Evolutionary conservation across 2,797 vertebrate genomes (phyloP).

Genomic region (Buphagus erythrorhynchus): DNA sequence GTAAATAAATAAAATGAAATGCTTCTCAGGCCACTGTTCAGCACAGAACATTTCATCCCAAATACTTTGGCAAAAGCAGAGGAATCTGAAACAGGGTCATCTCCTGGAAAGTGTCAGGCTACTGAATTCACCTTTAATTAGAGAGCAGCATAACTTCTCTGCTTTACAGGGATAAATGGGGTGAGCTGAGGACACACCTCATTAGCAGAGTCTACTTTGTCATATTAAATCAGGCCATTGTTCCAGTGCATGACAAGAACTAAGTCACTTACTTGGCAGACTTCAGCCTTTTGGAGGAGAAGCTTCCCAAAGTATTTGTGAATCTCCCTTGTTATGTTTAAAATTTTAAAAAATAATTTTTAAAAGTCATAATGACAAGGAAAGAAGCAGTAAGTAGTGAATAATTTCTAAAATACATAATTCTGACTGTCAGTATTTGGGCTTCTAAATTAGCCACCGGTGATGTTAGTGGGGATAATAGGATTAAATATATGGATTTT

Average conservation of each 20-base stretch:
- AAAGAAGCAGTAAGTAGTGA: not conserved
- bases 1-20: slow-evolving; percentile 14
- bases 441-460: not conserved
- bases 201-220: not conserved
- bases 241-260: not conserved
- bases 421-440: not conserved
- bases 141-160: not conserved
- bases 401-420: not conserved
- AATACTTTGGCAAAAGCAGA: not conserved
- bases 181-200: slow-evolving; percentile 32
- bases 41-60: slow-evolving; percentile 28
- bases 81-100: slow-evolving; percentile 9
- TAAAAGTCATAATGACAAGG: not conserved
- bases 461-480: not conserved
- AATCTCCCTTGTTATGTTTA: not conserved
- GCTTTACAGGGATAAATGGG: not conserved
- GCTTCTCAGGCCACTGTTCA: not conserved
- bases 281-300: not conserved
- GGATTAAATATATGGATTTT: not conserved
- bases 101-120: slow-evolving; percentile 20
- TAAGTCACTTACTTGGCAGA: not conserved
- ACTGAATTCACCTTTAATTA: slow-evolving; percentile 34
- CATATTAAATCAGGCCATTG: slow-evolving; percentile 21
- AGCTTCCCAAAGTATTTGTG: not conserved
- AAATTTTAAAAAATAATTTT: not conserved